These are phyloP conservation scores for Noctua fimbriata DNA, from an alignment of 2,888 invertebrate species.

Conservation along the genomic window DNA sequence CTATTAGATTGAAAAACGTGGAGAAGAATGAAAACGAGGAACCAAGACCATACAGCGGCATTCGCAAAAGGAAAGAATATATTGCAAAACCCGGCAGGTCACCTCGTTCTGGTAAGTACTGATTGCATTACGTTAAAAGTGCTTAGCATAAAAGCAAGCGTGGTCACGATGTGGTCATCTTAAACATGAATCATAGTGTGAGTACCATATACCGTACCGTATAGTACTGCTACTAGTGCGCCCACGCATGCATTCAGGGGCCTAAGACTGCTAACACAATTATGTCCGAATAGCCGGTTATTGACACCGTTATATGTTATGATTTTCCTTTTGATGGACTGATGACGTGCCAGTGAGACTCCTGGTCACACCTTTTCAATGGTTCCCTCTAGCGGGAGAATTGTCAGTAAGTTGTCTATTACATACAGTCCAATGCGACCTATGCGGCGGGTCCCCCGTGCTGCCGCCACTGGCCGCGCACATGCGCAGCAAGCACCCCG, in stretches of 20 bases:
- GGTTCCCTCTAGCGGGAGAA: not conserved
- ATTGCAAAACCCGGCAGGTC: constrained; percentile 71
- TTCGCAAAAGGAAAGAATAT: constrained; percentile 79
- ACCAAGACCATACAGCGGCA: constrained; percentile 65
- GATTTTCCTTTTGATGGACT: not conserved
- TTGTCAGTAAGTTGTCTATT: not conserved
- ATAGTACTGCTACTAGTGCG: not conserved
- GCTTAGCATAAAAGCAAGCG: not conserved
- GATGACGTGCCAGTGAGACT: not conserved
- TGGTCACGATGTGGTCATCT: not conserved
- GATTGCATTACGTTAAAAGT: not conserved
- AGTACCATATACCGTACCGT: not conserved
- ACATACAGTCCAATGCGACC: constrained; percentile 93
- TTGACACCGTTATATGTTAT: not conserved
- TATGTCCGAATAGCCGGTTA: not conserved
- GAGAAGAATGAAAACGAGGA: constrained; percentile 82
- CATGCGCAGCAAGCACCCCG: constrained; percentile 97
- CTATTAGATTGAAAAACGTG: constrained; percentile 71
- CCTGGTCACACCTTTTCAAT: not conserved
- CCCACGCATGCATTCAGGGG: not conserved
- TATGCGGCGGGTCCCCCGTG: constrained; percentile 93
- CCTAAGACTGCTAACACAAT: not conserved
- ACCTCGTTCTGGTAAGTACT: constrained; percentile 77
- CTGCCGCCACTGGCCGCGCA: constrained; percentile 96
- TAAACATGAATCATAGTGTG: not conserved